Conservation (phyloP, 2,888 invertebrate species). For the Melanchra persicariae region DNA sequence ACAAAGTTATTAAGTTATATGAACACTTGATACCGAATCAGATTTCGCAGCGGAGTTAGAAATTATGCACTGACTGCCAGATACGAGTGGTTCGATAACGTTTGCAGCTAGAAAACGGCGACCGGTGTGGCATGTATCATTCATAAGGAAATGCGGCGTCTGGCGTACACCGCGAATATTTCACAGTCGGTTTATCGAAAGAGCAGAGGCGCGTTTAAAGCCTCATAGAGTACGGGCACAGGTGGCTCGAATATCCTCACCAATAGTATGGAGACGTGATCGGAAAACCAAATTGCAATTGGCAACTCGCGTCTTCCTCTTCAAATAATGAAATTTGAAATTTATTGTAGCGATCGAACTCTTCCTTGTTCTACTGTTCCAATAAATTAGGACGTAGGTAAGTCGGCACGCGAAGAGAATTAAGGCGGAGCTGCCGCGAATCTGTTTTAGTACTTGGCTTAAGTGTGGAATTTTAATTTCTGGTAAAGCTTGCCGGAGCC, state of each 20-base stretch:
- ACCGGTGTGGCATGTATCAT: conserved; percentile 86
- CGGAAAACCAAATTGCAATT: conserved; percentile 87
- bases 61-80: conserved; percentile 78
- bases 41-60: conserved; percentile 67
- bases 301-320: conserved; percentile 88
- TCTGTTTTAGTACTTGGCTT: conserved; percentile 71
- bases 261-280: conserved; percentile 89
- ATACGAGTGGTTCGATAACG: conserved; percentile 73
- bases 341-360: conserved; percentile 87
- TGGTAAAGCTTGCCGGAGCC: conserved; percentile 57
- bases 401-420: conserved; percentile 76
- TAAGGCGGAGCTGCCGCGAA: conserved; percentile 72
- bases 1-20: conserved; percentile 64
- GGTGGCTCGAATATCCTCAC: conserved; percentile 89
- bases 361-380: conserved; percentile 79
- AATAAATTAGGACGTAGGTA: conserved; percentile 83
- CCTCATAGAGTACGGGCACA: conserved; percentile 89
- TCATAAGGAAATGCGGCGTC: conserved; percentile 87
- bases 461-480: conserved; percentile 72
- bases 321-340: conserved; percentile 90
- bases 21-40: conserved; percentile 62
- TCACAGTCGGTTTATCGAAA: conserved; percentile 89
- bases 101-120: conserved; percentile 68
- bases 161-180: conserved; percentile 86
- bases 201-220: conserved; percentile 87